Evolutionary conservation across 2,113 vertebrate genomes (phyloP), one percentile per base, ranked within the genome.

Genomic region (Myotis brandtii): DNA sequence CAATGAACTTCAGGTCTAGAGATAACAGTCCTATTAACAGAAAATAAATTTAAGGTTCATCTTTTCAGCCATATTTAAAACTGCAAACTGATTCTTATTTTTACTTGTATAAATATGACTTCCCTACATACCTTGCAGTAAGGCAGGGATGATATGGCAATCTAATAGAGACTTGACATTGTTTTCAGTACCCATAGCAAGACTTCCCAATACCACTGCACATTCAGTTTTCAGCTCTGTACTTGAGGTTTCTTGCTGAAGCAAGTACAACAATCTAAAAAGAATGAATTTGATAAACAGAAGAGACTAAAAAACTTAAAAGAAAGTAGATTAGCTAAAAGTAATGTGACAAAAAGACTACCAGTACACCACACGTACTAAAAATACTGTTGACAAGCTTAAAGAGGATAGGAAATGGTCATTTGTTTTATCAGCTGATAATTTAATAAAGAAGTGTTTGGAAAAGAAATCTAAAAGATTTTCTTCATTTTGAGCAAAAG

Each of bases 81-180:
- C 6, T 90, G 13, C 1, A 95, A 95, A 80, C 7, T 48, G 46
- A 76, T n/a, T 76, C 34, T 96, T 64, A 73, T 79, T 86, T 69
- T 90, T 50, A 46, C 16, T 77, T 81, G 14, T 92, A 67, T 0
- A 96, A 75, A 86, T 96, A 87, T 21, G 72, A 59, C 14, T 66
- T 95, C 8, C 9, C 72, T 40, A 23, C 95, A 18, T 98, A 99
- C 99, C 99, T 99, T 99, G 99, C 62, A 99, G 97, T 97, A 99
- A 99, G 98, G 99, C 99, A 96, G 99, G 99, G 98, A 99, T 99
- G 98, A 99, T 99, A 98, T 99, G 99, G 98, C 99, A 99, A 99
- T 99, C 99, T 98, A 99, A 98, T 52, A 99, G 98, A 98, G 99
- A 99, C 98, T 99, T 99, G 97, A 99, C 99, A 98, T 99, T 99